Base-by-base conservation (phyloP, 1,140 invertebrate species). In the Drosophila fuyamai region DNA sequence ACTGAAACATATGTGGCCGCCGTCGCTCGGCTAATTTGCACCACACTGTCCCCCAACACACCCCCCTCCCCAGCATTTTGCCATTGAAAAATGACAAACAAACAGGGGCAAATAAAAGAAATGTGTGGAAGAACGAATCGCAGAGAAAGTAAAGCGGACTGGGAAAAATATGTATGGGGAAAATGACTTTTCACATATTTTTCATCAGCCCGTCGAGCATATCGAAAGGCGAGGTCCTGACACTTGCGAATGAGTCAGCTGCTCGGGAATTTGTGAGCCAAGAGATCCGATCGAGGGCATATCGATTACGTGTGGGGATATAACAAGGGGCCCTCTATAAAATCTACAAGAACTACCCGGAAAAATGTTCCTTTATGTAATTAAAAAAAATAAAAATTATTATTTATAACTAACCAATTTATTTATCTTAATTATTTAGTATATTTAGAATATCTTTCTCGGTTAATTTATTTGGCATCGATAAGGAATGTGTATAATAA, bases 61-160 rank as follows among this genome's bases (percentile, higher is more conserved):
- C n/a, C 16, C 23, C 23, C 23, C 23, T 23, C 13, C 12, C 8
- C 5, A 38, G 4, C 46, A 18, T 40, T 71, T 58, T 72, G 68
- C 68, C 68, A 72, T 72, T 72, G 68, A 72, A 72, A 72, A 72
- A 72, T 72, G 68, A 72, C 68, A 72, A 72, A 72, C 66, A 72
- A 72, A 72, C 68, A 71, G 53, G 29, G 50, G 50, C 50, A 50
- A 41, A 18, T 27, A 16, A 4, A 18, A 36, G 29, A 51, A 38
- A 53, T 16, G 10, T n/a, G 14, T 18, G 29, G n/a, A 1, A 41
- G 18, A 9, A 41, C 9, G 44, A 47, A 70, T 12, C 4, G 41
- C 14, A 6, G 13, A 29, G 18, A 63, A 66, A 48, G 32, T 1
- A 12, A 38, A 16, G 56, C 27, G 27, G 23, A 41, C 10, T n/a